Evolutionary conservation across 2,113 vertebrate species (phyloP).

Genomic region (Phasianus colchicus): DNA sequence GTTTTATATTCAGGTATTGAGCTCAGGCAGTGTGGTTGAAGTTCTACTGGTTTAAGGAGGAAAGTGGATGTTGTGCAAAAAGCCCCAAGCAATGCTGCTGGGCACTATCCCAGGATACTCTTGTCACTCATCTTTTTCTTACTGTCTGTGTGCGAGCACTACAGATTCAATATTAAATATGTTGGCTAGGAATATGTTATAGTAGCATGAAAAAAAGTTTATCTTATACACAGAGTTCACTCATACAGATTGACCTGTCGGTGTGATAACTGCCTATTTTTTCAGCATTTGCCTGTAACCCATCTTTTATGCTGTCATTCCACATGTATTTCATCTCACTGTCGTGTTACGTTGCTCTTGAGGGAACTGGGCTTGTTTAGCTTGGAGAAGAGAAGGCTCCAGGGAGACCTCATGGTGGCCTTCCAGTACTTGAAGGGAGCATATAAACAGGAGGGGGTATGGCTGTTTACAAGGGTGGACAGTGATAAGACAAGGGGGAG

Average conservation of each 20-base stretch:
- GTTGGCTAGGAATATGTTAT: background rate
- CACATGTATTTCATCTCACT: background rate
- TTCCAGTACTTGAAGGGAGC: no score
- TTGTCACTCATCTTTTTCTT: background rate
- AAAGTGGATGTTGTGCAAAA: background rate
- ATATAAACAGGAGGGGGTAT: no score
- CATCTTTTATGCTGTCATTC: background rate
- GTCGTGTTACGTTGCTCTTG: background rate
- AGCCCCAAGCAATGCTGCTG: background rate
- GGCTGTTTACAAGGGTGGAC: no score
- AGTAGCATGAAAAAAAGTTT: background rate
- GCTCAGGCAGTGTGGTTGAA: background rate
- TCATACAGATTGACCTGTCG: background rate
- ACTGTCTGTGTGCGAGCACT: background rate
- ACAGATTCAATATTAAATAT: background rate
- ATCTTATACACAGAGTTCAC: background rate
- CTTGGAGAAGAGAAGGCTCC: no score
- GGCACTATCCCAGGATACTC: accelerated
- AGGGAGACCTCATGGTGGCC: no score
- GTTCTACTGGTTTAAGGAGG: background rate
- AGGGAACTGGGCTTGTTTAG: no score
- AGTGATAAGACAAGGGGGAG: no score
- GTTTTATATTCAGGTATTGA: background rate
- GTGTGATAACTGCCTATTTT: background rate
- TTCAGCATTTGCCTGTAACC: background rate